Conservation (phyloP, 2,113 vertebrate genomes). For the Bos taurus region ARS-UCD2.0 NC_037328.1:130002501-130003000, state of each 20-base stretch:
- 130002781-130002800: background rate
- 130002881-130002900: background rate
- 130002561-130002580: background rate
- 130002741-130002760: background rate
- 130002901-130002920: background rate
- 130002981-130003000: conserved; percentile 19
- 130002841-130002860: background rate
- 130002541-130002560: background rate
- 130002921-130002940: background rate
- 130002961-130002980: background rate
- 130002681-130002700: background rate
- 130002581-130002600: background rate
- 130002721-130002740: background rate
- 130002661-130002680: background rate
- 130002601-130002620: background rate
- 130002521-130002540: background rate
- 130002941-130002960: background rate
- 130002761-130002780: background rate
- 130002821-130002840: background rate
- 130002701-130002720: background rate
- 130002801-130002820: background rate
- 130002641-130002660: background rate
- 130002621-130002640: background rate
- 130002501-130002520: background rate
- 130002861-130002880: background rate